Base-by-base conservation (phyloP, 1,140 invertebrate species). In the Drosophila melanica region DNA sequence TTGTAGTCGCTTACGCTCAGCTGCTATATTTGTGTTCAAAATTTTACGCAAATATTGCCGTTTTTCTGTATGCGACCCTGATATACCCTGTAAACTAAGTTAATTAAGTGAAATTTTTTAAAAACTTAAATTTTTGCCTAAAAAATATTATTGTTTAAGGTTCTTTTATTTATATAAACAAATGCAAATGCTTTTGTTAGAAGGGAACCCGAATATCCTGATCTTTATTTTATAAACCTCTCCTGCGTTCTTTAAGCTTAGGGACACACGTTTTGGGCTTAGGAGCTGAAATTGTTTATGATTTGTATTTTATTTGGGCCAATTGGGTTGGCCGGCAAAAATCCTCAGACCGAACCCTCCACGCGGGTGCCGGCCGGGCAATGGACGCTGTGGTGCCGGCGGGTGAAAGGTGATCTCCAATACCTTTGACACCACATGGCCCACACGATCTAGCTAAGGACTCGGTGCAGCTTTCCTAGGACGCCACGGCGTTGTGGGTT, bases 341-440 rank as follows among this genome's bases (percentile, higher is more conserved):
- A 73, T 73, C 69, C 69, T 72, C 69, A 67, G 63, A 59, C 69
- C 45, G 20, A 72, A 67, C 63, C 69, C 69, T 72, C 69, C 69
- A 37, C 63, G 69, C 14, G 69, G 69, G 69, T 72, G 69, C 69
- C 69, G 47, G 69, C 69, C 67, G 69, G 69, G 23, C 69, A 72
- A 72, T 72, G 54, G 62, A 63, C 30, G 20, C 37, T 69, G 37
- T 37, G 9, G 23, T 4, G n/a, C 3, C 10, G 0, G 10, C 30
- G 16, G 53, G 14, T 18, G 3, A 14, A 47, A 27, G 14, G 41
- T 27, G 1, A 7, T 7, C 11, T 5, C 3, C 0, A 44, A 30
- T n/a, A 14, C 37, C 27, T 0, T 45, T 63, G 4, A 6, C n/a
- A 16, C 5, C 39, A 55, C 14, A 30, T 35, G 33, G 27, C 50